Evolutionary conservation across 2,113 vertebrate genomes (phyloP).

Genomic region (Serilophus lunatus): DNA sequence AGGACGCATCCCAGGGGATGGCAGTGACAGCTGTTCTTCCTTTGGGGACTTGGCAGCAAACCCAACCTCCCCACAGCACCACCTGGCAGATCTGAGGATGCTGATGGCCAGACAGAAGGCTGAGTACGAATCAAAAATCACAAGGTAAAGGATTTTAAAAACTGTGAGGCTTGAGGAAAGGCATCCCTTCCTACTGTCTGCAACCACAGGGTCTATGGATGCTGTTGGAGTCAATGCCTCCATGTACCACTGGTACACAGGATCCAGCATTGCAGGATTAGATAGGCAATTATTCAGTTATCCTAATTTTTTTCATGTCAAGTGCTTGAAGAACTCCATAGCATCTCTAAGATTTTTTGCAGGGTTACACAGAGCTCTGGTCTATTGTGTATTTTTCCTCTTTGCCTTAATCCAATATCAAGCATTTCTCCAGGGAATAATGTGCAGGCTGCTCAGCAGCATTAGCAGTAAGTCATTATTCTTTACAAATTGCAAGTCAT

Average conservation of each 20-base stretch:
- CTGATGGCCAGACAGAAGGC: constrained; percentile 75
- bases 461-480: not conserved
- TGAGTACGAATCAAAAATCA: constrained; percentile 69
- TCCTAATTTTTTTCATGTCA: not conserved
- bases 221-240: not conserved
- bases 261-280: not conserved
- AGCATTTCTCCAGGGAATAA: not conserved
- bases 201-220: not conserved
- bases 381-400: not conserved
- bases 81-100: constrained; percentile 68
- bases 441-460: not conserved
- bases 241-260: rapidly evolving
- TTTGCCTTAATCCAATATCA: not conserved
- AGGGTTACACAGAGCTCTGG: not conserved
- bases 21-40: not conserved
- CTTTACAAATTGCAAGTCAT: constrained; percentile 2
- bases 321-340: not conserved
- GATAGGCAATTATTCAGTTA: not conserved
- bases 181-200: rapidly evolving
- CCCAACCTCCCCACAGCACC: not conserved
- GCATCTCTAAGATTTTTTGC: not conserved
- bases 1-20: not conserved
- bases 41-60: not conserved
- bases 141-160: constrained; percentile 66
- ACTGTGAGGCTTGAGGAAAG: not conserved